Conservation (phyloP, 2,797 vertebrate genomes). For the Glyptemys insculpta region DNA sequence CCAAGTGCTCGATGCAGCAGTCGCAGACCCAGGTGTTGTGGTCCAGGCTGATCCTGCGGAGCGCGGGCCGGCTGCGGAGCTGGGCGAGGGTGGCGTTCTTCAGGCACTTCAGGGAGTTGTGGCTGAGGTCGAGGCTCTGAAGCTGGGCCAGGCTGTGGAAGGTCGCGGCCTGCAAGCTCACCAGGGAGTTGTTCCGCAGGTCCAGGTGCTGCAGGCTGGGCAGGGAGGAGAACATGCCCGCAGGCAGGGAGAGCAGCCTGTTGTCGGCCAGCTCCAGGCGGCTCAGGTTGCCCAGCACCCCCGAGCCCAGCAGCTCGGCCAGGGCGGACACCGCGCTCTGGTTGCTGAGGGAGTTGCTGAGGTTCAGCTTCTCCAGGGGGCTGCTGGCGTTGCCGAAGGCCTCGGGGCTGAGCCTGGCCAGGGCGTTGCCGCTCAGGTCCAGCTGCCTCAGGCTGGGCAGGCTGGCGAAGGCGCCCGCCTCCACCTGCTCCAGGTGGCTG, state of each 20-base stretch:
- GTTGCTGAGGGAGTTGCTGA: constrained; percentile 80
- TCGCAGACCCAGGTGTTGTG: constrained; percentile 92
- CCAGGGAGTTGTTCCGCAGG: constrained; percentile 90
- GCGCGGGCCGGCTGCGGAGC: constrained; percentile 76
- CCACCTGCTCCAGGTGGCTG: constrained; percentile 85
- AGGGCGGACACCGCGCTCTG: constrained; percentile 59
- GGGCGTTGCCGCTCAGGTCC: constrained; percentile 91
- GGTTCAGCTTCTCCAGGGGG: constrained; percentile 84
- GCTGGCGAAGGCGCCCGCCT: constrained; percentile 82
- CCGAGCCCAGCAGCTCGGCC: constrained; percentile 69
- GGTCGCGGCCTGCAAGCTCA: constrained; percentile 82
- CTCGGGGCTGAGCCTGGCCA: constrained; percentile 80
- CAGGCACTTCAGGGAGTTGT: constrained; percentile 87
- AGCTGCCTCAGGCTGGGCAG: constrained; percentile 88
- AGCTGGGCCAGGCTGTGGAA: constrained; percentile 82
- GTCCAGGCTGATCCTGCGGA: constrained; percentile 80
- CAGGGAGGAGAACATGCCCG: constrained; percentile 78
- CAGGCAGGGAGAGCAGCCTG: constrained; percentile 84
- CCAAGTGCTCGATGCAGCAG: constrained; percentile 86
- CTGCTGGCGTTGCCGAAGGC: constrained; percentile 83
- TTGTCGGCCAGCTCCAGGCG: constrained; percentile 84
- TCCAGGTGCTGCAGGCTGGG: constrained; percentile 83
- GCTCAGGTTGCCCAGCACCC: constrained; percentile 80
- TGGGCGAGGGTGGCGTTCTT: constrained; percentile 79
- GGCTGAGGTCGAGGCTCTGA: constrained; percentile 87